Conservation (phyloP, 2,113 vertebrate genomes). For the Orycteropus afer region DNA sequence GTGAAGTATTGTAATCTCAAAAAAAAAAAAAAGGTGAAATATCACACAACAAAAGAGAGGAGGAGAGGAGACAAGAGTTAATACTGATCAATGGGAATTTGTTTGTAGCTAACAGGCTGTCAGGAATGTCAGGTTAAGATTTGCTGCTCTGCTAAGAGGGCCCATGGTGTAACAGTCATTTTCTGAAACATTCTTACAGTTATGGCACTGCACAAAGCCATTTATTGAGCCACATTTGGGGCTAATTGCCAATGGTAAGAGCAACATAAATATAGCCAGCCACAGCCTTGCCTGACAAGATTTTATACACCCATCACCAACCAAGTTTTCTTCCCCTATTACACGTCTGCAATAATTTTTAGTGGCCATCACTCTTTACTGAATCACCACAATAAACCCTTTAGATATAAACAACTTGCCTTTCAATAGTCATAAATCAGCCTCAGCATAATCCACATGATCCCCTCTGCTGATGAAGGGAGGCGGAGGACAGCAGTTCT, state of each 20-base stretch:
- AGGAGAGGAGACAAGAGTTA: neutral
- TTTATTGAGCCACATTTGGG: conserved; percentile 36
- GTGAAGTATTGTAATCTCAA: neutral
- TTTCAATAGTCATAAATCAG: conserved; percentile 67
- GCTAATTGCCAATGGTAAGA: conserved; percentile 75
- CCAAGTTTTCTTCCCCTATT: conserved; percentile 49
- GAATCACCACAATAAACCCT: conserved; percentile 74
- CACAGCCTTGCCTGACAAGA: conserved; percentile 63
- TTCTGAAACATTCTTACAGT: conserved; percentile 30
- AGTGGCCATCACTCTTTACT: conserved; percentile 56
- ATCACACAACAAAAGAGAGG: neutral
- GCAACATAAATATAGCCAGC: conserved; percentile 68
- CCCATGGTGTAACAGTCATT: neutral
- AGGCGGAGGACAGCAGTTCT: neutral
- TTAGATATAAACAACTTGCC: conserved; percentile 55
- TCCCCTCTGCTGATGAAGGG: neutral
- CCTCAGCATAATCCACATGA: neutral
- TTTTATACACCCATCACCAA: conserved; percentile 60
- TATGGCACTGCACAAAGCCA: neutral
- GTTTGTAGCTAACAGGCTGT: neutral
- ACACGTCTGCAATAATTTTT: conserved; percentile 40
- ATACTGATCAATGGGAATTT: neutral
- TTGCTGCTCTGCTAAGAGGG: neutral
- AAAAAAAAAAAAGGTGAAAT: neutral
- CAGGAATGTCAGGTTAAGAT: neutral